phyloP scores from a whole-genome alignment of 2,888 invertebrate genomes.

The Cephus pygmeus region DNA sequence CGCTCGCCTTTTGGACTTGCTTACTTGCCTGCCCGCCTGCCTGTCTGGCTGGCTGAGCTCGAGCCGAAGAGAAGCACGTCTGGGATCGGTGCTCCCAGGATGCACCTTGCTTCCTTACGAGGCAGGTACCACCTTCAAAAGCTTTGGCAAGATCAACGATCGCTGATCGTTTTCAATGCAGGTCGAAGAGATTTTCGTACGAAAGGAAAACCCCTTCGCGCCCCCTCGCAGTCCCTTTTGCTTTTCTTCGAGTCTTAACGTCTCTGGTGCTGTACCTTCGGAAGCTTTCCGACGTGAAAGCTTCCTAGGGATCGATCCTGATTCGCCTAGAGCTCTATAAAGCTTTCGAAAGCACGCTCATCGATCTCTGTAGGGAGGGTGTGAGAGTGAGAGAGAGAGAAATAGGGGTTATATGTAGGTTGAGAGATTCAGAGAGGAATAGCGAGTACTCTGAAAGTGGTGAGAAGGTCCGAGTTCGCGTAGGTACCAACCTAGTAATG shows the following conservation, averaged over 20 bases:
- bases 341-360: background rate
- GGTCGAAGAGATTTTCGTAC: background rate
- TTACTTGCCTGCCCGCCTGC: background rate
- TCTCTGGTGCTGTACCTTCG: background rate
- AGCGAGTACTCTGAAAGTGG: background rate
- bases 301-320: background rate
- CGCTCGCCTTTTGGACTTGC: conserved; percentile 1
- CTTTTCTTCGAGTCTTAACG: background rate
- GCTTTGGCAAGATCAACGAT: background rate
- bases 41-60: background rate
- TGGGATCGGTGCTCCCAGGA: background rate
- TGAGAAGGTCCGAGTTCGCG: background rate
- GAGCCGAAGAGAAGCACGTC: background rate
- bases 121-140: background rate
- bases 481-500: background rate
- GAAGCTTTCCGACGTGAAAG: background rate
- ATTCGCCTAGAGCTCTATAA: background rate
- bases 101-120: background rate
- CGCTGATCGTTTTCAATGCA: background rate
- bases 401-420: conserved; percentile 8
- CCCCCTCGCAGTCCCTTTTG: background rate
- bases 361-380: conserved; percentile 8
- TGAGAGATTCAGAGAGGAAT: background rate
- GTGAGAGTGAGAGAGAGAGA: conserved; percentile 12
- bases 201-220: background rate